These are phyloP conservation scores for Agrotis clavis DNA, from an alignment of 2,888 invertebrate genomes.

Conservation along the genomic window DNA sequence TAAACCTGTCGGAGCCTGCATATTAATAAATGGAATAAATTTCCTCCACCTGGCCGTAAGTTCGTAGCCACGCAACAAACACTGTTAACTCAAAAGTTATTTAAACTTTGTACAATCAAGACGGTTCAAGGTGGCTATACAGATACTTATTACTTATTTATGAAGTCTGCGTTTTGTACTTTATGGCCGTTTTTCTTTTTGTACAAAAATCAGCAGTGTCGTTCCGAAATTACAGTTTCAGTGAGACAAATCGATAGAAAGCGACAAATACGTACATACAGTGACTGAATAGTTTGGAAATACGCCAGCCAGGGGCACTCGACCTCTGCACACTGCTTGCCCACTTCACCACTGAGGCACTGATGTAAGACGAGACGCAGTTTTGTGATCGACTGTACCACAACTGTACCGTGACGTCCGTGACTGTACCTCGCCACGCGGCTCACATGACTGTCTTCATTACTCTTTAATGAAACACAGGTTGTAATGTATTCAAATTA, in stretches of 20 bases:
- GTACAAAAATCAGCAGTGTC: constrained; percentile 2
- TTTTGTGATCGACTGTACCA: constrained; percentile 40
- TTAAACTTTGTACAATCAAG: constrained; percentile 63
- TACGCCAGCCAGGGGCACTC: constrained; percentile 82
- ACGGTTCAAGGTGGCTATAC: constrained; percentile 51
- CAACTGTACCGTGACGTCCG: neutral
- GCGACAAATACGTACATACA: constrained; percentile 76
- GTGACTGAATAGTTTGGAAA: constrained; percentile 80
- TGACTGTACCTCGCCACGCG: constrained; percentile 6
- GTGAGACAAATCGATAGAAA: constrained; percentile 86
- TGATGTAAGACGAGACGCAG: constrained; percentile 62
- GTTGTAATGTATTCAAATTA: constrained; percentile 21
- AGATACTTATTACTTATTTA: no score
- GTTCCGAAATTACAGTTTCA: constrained; percentile 79
- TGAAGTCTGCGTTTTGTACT: constrained; percentile 21
- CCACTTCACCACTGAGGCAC: constrained; percentile 71
- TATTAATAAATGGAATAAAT: constrained; percentile 68
- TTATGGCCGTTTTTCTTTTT: constrained; percentile 25
- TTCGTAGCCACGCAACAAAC: constrained; percentile 61
- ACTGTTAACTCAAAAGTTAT: constrained; percentile 64
- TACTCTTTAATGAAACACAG: constrained; percentile 23
- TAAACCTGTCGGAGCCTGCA: constrained; percentile 59
- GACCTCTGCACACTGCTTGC: constrained; percentile 75
- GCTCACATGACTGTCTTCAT: constrained; percentile 8
- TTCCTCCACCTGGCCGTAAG: constrained; percentile 58